Base-by-base conservation (phyloP, 2,888 invertebrate genomes). In the Chorisops tibialis region DNA sequence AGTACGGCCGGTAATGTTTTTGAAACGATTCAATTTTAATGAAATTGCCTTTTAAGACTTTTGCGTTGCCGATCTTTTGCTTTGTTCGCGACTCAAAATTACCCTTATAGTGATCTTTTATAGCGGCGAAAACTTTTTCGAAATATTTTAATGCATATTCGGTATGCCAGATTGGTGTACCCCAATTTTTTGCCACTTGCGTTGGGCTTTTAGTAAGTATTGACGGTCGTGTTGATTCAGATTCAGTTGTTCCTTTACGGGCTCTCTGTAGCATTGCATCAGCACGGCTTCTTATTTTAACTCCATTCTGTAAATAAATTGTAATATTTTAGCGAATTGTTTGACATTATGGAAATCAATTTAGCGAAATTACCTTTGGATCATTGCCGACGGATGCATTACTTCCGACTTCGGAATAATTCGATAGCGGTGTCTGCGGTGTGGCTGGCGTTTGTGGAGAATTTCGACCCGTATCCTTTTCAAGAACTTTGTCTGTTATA, bases 181-280 rank as follows among this genome's bases (percentile, higher is more conserved):
- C 76, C 80, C 80, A 81, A 64, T 62, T 74, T 68, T 75, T 74
- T 68, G 81, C 81, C 81, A 82, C 79, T 74, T 81, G 81, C 73
- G 81, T 73, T 66, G 80, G 79, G 75, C 80, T 80, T 71, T 68
- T 62, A 48, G 35, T 50, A 18, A 50, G n/a, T 22, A 47, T 37
- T 18, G 60, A 12, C 24, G 22, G 49, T 19, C 41, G 12, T 19
- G 62, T 60, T 12, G 61, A 58, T 56, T 63, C 63, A 16, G 61
- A 58, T 56, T 63, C 63, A 16, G 54, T 62, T 54, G 56, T 43
- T 19, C 68, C 69, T 58, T 70, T 73, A 66, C 81, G 81, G 78
- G 85, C 87, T 77, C 86, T 84, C 81, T 88, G 86, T 76, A 89
- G 85, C 86, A 90, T 90, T 79, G 88, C 88, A 86, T 88, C 88